Base-by-base conservation (phyloP, 2,797 vertebrate species). In the Antennarius maculatus region DNA sequence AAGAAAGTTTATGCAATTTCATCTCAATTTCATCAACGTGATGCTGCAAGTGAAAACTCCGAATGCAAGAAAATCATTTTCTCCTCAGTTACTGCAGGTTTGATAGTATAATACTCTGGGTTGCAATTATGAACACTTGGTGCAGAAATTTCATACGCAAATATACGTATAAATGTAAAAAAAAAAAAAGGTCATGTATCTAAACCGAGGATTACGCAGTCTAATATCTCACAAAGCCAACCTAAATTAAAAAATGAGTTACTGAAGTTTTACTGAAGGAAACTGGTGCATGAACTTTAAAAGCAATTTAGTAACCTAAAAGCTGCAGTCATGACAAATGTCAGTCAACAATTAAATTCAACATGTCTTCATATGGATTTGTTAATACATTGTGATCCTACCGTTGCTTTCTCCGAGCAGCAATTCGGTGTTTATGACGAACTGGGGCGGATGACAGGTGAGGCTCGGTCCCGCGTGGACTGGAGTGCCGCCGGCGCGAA, bases 351-450 rank as follows among this genome's bases (percentile, higher is more conserved):
- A 49, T 34, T 5, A 27, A 11, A 4, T 6, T 27, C 2, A 4
- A 12, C 47, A 11, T 7, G 18, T 27, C 6, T 12, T 13, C 14
- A 23, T 34, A 34, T 34, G 31, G 3, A 2, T 23, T 23, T 23
- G 23, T 12, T 13, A 45, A 6, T 6, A 18, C 5, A 7, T 3
- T 14, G 14, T 4, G n/a, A 11, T 12, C 82, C 27, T 79, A 82
- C 82, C 85, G 70, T 46, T n/a, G 3, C 41, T 13, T 5, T 54
- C 14, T 23, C 41, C 27, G 5, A 52, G 51, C 69, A 52, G 53
- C 51, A 31, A 53, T 55, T 64, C 51, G 10, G 18, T 60, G 66
- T 46, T 50, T 6, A 31, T 16, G 61, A 69, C n/a, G 49, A 43
- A 42, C 37, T 7, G 45, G 50, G 58, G 64, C 63, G 54, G 71